Percentiles rank a stretch among this genome's conserved stretches.
These are phyloP conservation scores for Amphipoea oculea DNA, from an alignment of 2,888 invertebrate species.

Conservation along the genomic window DNA sequence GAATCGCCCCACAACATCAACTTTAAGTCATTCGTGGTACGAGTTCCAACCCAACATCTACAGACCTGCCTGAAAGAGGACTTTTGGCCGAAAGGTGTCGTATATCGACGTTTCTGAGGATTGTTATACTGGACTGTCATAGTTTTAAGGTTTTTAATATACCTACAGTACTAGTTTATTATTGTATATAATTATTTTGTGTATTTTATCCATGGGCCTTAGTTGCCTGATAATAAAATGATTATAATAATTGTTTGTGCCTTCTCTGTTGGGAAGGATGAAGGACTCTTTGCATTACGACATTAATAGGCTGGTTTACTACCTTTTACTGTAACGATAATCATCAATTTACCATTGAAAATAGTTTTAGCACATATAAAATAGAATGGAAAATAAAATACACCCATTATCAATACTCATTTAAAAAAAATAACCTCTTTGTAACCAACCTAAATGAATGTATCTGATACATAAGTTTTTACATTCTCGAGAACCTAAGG, in stretches of 20 bases:
- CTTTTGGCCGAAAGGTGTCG: too few species aligned
- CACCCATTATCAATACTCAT: neutral
- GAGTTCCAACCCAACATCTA: too few species aligned
- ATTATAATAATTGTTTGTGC: neutral
- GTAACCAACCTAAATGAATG: neutral
- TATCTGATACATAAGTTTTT: neutral
- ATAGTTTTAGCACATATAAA: neutral
- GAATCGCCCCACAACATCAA: too few species aligned
- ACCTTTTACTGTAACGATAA: neutral
- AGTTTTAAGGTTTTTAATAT: too few species aligned
- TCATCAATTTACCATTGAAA: neutral
- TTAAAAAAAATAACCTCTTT: neutral
- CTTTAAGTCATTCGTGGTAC: too few species aligned
- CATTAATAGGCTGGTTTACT: neutral
- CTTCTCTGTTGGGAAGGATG: neutral
- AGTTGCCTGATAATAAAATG: too few species aligned
- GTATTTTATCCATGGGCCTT: too few species aligned
- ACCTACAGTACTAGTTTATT: too few species aligned
- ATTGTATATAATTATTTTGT: too few species aligned
- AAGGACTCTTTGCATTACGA: neutral
- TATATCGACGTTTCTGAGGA: too few species aligned
- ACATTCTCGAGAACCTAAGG: neutral
- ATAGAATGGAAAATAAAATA: neutral
- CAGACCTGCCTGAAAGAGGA: too few species aligned
- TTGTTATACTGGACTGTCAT: too few species aligned